phyloP scores from a whole-genome alignment of 2,797 vertebrate species.

The Clarias fuscus region DNA sequence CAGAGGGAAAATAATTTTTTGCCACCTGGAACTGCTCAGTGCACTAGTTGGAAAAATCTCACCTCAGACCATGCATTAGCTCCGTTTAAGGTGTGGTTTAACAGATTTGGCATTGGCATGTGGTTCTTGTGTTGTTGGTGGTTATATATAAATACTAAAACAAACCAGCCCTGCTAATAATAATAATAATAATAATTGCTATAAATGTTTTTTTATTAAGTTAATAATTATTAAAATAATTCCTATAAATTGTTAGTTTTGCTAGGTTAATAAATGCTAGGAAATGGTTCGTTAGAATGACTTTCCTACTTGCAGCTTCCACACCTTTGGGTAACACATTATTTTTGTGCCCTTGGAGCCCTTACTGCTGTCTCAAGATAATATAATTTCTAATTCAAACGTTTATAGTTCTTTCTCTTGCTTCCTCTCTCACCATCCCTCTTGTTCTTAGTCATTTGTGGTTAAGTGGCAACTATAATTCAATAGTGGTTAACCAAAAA shows the following conservation, averaged over 20 bases:
- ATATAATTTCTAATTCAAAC: constrained; percentile 24
- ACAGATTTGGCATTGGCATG: background rate
- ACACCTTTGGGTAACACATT: background rate
- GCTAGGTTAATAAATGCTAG: background rate
- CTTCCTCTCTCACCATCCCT: constrained; percentile 51
- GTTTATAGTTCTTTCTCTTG: constrained; percentile 58
- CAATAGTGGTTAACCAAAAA: constrained; percentile 48
- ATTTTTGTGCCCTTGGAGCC: background rate
- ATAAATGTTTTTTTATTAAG: too few species aligned
- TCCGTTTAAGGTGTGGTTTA: background rate
- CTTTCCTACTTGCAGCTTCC: background rate
- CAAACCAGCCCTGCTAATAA: background rate
- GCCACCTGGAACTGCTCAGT: constrained; percentile 80
- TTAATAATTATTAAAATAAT: too few species aligned
- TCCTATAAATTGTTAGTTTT: too few species aligned
- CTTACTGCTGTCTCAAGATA: constrained; percentile 11
- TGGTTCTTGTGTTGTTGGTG: background rate
- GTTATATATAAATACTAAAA: background rate
- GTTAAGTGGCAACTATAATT: constrained; percentile 45
- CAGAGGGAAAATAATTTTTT: constrained; percentile 71
- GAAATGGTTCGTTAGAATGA: background rate
- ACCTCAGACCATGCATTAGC: constrained; percentile 10
- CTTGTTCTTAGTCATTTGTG: constrained; percentile 39
- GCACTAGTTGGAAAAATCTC: constrained; percentile 66
- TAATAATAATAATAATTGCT: background rate